Percentiles rank a stretch among this genome's conserved stretches.
phyloP scores from a whole-genome alignment of 2,113 vertebrate genomes.

The Pycnonotus jocosus region DNA sequence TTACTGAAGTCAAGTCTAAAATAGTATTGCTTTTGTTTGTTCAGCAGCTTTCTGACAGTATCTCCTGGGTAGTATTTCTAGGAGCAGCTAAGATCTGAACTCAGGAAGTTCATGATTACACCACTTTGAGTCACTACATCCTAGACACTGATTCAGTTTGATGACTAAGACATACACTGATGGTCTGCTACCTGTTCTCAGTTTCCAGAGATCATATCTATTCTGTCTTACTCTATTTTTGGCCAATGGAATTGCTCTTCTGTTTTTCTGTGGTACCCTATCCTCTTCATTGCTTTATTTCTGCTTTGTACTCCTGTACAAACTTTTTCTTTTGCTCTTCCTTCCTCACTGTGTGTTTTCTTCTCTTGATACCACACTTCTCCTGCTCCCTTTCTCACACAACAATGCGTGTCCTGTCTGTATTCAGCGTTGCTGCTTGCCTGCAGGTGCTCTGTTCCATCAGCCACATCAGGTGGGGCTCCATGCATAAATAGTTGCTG shows the following conservation, averaged over 20 bases:
- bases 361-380: not conserved
- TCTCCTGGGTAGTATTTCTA: not conserved
- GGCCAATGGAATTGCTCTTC: not conserved
- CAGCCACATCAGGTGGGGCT: not conserved
- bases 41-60: not conserved
- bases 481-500: not conserved
- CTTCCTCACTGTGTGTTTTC: not conserved
- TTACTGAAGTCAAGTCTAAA: not conserved
- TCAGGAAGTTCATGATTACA: not conserved
- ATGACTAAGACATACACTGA: not conserved
- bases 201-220: accelerated
- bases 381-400: not conserved
- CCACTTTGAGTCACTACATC: not conserved
- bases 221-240: not conserved
- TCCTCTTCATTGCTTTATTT: not conserved
- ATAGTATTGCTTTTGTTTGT: not conserved
- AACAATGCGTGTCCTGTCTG: accelerated
- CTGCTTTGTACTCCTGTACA: not conserved
- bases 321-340: not conserved
- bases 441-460: accelerated
- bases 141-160: not conserved
- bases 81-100: not conserved
- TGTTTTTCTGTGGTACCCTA: not conserved
- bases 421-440: not conserved
- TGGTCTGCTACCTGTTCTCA: not conserved